Evolutionary conservation across 2,113 vertebrate species (phyloP).

Genomic region (Vireo altiloquus): DNA sequence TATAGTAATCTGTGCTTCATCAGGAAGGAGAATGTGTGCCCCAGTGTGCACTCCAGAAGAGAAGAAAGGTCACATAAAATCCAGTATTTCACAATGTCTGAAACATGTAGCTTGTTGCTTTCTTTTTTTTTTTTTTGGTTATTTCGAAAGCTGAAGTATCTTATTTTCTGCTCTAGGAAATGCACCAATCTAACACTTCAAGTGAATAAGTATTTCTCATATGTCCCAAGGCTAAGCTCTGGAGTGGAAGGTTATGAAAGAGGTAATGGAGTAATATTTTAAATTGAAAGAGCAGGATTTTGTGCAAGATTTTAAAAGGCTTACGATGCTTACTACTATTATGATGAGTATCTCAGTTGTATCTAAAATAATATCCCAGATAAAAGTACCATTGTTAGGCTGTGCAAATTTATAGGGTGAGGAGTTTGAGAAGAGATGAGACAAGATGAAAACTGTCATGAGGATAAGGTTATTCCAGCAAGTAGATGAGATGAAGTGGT

Average conservation of each 20-base stretch:
- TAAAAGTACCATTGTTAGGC: neutral
- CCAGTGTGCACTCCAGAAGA: neutral
- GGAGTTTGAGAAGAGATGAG: neutral
- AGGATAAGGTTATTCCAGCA: neutral
- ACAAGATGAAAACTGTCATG: neutral
- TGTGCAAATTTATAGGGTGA: neutral
- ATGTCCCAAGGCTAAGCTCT: neutral
- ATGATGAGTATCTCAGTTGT: neutral
- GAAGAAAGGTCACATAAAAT: neutral
- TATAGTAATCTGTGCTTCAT: neutral
- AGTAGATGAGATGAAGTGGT: neutral
- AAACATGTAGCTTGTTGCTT: accelerated
- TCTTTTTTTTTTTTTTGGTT: neutral
- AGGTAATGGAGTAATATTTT: neutral
- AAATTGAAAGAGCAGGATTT: slow-evolving; percentile 4
- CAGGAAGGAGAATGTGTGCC: neutral
- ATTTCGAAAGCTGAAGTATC: neutral
- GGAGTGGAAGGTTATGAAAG: neutral
- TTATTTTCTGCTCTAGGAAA: slow-evolving; percentile 8
- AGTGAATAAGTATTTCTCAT: neutral
- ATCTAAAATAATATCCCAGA: slow-evolving; percentile 2
- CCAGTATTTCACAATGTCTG: neutral
- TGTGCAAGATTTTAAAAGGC: neutral
- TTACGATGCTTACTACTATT: neutral
- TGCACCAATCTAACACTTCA: neutral